These are phyloP conservation scores for Artemia sinica DNA, from an alignment of 2,888 invertebrate species.

Conservation along the genomic window DNA sequence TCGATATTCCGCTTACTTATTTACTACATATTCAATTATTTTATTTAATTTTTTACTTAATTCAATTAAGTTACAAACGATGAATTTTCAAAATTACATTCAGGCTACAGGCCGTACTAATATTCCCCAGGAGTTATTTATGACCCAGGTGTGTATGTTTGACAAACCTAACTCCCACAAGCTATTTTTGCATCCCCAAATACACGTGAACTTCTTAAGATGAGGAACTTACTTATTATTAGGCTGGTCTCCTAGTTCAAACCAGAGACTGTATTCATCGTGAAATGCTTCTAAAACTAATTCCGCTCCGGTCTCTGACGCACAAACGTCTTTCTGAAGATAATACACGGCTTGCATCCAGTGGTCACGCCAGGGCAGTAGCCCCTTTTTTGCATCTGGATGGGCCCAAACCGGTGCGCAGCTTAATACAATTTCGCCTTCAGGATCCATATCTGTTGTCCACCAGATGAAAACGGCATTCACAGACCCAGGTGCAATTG, in stretches of 20 bases:
- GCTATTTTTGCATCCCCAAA: no score
- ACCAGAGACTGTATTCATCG: slow-evolving; percentile 89
- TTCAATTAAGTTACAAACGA: no score
- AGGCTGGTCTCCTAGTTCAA: slow-evolving; percentile 41
- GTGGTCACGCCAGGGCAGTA: slow-evolving; percentile 86
- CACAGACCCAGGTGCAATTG: slow-evolving; percentile 41
- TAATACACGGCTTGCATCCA: slow-evolving; percentile 99
- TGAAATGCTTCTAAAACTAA: slow-evolving; percentile 54
- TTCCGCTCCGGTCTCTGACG: slow-evolving; percentile 39
- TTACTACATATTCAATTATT: no score
- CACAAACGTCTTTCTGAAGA: slow-evolving; percentile 43
- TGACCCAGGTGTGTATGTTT: no score
- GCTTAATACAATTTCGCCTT: slow-evolving; percentile 47
- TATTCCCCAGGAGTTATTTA: no score
- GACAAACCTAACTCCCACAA: no score
- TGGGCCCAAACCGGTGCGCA: slow-evolving; percentile 87
- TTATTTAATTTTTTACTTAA: no score
- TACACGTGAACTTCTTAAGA: no score
- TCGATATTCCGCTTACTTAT: no score
- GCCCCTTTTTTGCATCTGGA: slow-evolving; percentile 32
- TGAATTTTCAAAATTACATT: no score
- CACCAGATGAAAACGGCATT: slow-evolving; percentile 92
- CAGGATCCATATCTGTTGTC: slow-evolving; percentile 80
- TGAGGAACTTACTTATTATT: no score
- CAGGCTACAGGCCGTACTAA: no score